Percentiles rank a stretch among this genome's conserved stretches.
These are phyloP conservation scores for Neostethus bicornis DNA, from an alignment of 2,797 vertebrate species.

Conservation along the genomic window DNA sequence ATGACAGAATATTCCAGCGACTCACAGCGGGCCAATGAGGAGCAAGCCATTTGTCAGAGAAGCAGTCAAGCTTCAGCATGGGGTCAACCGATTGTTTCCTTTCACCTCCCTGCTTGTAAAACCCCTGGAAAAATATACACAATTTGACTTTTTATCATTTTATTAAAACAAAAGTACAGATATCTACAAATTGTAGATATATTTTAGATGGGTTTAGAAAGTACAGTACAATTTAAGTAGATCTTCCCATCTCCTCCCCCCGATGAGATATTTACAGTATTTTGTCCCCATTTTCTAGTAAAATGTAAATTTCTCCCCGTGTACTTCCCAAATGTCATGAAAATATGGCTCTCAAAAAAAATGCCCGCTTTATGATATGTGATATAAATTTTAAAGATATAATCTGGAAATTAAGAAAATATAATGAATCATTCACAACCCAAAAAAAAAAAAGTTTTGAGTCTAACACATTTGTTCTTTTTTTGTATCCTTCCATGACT, in stretches of 20 bases:
- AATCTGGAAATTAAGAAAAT: constrained; percentile 35
- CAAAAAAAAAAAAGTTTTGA: constrained; percentile 23
- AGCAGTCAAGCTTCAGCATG: constrained; percentile 7
- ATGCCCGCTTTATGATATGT: constrained; percentile 46
- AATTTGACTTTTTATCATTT: constrained; percentile 62
- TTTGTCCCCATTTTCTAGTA: constrained; percentile 19
- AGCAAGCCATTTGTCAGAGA: constrained; percentile 35
- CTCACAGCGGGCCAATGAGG: constrained; percentile 21
- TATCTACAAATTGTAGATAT: constrained; percentile 83
- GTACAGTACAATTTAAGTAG: constrained; percentile 85
- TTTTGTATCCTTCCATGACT: constrained; percentile 25
- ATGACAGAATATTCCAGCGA: constrained; percentile 46
- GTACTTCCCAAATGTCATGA: constrained; percentile 69
- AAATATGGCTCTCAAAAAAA: constrained; percentile 68
- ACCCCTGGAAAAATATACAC: neutral
- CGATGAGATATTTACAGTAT: constrained; percentile 79
- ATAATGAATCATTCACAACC: constrained; percentile 17
- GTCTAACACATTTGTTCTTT: constrained; percentile 35
- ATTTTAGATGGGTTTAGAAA: constrained; percentile 81
- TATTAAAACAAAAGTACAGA: constrained; percentile 83
- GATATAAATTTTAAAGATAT: constrained; percentile 45
- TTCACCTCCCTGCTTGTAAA: constrained; percentile 17
- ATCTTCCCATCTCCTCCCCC: constrained; percentile 45
- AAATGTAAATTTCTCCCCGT: constrained; percentile 63
- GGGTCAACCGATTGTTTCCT: constrained; percentile 35